Evolutionary conservation across 1,140 invertebrate species (phyloP), one percentile per base, ranked within the genome.

Genomic region (Rhagoletis zephyria): DNA sequence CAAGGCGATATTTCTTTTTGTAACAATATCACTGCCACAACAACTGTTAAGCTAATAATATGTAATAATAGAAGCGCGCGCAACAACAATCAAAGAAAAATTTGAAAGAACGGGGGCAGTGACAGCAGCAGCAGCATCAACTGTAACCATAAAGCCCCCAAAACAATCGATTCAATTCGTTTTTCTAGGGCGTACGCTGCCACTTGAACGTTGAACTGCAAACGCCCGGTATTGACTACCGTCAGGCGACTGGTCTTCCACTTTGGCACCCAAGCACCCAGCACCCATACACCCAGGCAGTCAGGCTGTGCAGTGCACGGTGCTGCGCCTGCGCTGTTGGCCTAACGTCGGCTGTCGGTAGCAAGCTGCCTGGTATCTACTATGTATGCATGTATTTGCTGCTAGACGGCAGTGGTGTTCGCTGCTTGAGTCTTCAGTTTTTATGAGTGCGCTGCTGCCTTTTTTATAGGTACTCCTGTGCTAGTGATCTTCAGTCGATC

Each of bases 171-270:
- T 92, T 91, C 90, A 91, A 92, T 91, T 91, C 91, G 92, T 91
- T 91, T 87, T 87, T 85, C 61, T 87, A 87, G 87, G 87, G 87
- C 87, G 87, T 88, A 88, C 64, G 85, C 86, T 92, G 91, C 91
- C 91, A 92, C 91, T 92, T 92, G 91, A 92, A 92, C 91, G 91
- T 92, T 92, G 91, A 92, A 92, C 91, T 91, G 91, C 91, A 92
- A 91, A 92, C 91, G 91, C 91, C 91, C 90, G 90, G 91, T 91
- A 90, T 89, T 91, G 91, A 92, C 91, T 92, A 91, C 91, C 89
- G 91, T 90, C 88, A 89, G 89, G 89, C 85, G 70, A 88, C 85
- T 86, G 67, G 87, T 85, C 87, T 81, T 81, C 74, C 74, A 81
- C 74, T 56, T 81, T 81, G 74, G 74, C 74, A 81, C 74, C 74